Evolutionary conservation across 2,888 invertebrate species (phyloP).

Genomic region (Cabera pusaria): DNA sequence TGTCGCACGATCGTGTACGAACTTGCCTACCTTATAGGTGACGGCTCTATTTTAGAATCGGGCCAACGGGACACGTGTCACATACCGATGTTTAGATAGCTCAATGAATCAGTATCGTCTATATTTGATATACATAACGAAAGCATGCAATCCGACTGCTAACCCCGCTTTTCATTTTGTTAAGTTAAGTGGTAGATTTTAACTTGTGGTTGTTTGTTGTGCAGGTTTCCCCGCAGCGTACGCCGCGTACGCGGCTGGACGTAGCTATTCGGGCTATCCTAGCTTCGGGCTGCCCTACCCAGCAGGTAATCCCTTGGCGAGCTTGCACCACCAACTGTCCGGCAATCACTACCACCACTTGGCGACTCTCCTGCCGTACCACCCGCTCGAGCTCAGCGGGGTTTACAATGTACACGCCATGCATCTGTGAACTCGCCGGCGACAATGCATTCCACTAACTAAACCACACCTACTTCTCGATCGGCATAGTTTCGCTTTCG

Average conservation of each 20-base stretch:
- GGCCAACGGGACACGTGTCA: conserved; percentile 62
- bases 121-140: conserved; percentile 45
- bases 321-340: conserved; percentile 89
- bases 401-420: conserved; percentile 90
- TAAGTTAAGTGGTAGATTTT: conserved; percentile 36
- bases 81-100: conserved; percentile 51
- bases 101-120: conserved; percentile 45
- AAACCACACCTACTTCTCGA: conserved; percentile 53
- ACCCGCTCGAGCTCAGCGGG: conserved; percentile 86
- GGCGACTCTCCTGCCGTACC: conserved; percentile 85
- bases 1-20: conserved; percentile 61
- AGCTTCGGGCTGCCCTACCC: conserved; percentile 99
- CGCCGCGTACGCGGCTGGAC: conserved; percentile 97
- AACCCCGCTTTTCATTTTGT: conserved; percentile 47
- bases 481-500: conserved; percentile 60
- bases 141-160: conserved; percentile 61
- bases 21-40: conserved; percentile 66
- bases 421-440: conserved; percentile 88
- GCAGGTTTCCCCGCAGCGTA: conserved; percentile 97
- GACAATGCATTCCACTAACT: conserved; percentile 82
- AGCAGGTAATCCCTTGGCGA: conserved; percentile 95
- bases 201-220: conserved; percentile 63
- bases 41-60: conserved; percentile 70
- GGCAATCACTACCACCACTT: conserved; percentile 85
- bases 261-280: conserved; percentile 98